Percentiles rank a stretch among this genome's conserved stretches.
These are phyloP conservation scores for Prinia subflava DNA, from an alignment of 2,113 vertebrate species.

Conservation along the genomic window DNA sequence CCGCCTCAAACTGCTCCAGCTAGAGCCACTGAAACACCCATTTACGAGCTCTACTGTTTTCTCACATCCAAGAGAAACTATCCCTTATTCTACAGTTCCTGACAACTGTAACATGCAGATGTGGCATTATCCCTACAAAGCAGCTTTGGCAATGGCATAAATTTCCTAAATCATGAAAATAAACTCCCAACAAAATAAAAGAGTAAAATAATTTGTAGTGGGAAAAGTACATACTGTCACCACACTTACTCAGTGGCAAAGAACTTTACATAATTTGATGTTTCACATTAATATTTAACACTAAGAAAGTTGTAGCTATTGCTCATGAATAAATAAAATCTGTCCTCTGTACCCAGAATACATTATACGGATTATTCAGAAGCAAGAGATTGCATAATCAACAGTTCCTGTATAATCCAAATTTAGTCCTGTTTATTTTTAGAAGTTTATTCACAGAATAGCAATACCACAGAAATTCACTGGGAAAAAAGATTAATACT, in stretches of 20 bases:
- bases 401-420: neutral
- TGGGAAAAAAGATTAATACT: neutral
- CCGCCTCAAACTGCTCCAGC: neutral
- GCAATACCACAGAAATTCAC: neutral
- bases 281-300: neutral
- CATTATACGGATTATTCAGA: neutral
- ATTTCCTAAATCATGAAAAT: neutral
- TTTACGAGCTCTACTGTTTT: neutral
- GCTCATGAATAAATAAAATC: neutral
- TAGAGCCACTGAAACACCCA: neutral
- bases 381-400: neutral
- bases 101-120: neutral
- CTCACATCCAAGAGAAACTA: neutral
- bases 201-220: neutral
- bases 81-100: neutral
- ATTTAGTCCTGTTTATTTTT: constrained; percentile 14
- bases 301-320: neutral
- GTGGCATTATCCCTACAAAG: neutral
- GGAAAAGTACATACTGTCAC: neutral
- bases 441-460: neutral
- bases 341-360: neutral
- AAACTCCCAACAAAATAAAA: neutral
- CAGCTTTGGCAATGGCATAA: neutral
- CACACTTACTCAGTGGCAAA: neutral
- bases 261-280: neutral